Conservation (phyloP, 2,888 invertebrate species). For the Chromoteleia sp. region DNA sequence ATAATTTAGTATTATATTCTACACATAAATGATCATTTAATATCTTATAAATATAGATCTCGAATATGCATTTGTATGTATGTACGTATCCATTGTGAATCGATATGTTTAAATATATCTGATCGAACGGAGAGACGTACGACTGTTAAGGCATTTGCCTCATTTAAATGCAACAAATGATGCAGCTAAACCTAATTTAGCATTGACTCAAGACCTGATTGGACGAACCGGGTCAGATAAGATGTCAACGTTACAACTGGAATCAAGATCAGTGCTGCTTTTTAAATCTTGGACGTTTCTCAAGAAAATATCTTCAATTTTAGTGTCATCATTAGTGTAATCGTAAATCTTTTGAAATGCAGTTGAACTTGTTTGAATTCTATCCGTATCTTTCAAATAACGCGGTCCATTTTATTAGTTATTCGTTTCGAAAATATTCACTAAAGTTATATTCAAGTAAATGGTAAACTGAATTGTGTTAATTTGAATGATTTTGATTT, state of each 20-base stretch:
- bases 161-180: conserved; percentile 64
- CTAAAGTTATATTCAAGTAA: background rate
- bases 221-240: conserved; percentile 59
- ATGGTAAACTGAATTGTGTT: no score
- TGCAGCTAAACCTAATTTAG: conserved; percentile 57
- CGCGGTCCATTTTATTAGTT: background rate
- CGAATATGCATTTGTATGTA: background rate
- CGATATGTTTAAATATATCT: conserved; percentile 16
- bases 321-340: conserved; percentile 35
- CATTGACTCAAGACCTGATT: conserved; percentile 58
- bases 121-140: background rate
- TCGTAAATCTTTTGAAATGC: conserved; percentile 40
- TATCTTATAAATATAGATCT: no score
- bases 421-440: conserved; percentile 4
- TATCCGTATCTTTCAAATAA: conserved; percentile 20
- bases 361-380: conserved; percentile 34
- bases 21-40: no score
- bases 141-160: conserved; percentile 55
- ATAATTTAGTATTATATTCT: no score
- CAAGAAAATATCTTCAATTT: conserved; percentile 45
- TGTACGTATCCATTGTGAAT: background rate
- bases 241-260: conserved; percentile 63
- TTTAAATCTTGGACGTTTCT: conserved; percentile 30
- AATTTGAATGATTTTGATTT: no score
- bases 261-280: conserved; percentile 53